Evolutionary conservation across 2,797 vertebrate species (phyloP).

Genomic region (Potorous gilbertii): DNA sequence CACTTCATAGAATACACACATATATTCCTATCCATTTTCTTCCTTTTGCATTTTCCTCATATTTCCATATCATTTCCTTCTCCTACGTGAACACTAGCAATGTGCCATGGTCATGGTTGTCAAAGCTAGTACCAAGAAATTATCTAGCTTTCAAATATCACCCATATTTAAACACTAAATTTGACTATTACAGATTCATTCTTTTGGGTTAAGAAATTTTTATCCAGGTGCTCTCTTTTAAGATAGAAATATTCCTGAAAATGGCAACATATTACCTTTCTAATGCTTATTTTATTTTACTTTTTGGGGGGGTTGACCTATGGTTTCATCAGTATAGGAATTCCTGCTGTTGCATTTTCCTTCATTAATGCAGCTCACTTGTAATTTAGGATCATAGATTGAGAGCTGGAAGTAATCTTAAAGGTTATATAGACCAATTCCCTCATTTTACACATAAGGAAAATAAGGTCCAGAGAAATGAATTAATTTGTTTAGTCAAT

Average conservation of each 20-base stretch:
- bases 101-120: neutral
- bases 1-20: neutral
- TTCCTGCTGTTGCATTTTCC: neutral
- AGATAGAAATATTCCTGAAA: neutral
- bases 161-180: neutral
- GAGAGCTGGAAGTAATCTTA: neutral
- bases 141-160: neutral
- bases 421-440: neutral
- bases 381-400: neutral
- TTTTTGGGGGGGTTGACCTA: neutral
- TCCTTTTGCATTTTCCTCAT: neutral
- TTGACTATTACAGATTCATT: neutral
- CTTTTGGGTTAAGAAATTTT: neutral
- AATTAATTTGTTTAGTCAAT: neutral
- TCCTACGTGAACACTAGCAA: neutral
- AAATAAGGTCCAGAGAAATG: neutral
- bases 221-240: neutral
- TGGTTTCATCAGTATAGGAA: neutral
- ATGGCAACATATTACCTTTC: neutral
- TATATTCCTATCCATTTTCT: neutral
- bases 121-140: neutral
- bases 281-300: neutral
- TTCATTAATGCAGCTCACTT: neutral
- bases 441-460: neutral
- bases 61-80: neutral